A percentile compares a stretch with the other conserved stretches of the same genome.
Conservation (phyloP, 2,888 invertebrate species). For the Zootermopsis nevadensis region DNA sequence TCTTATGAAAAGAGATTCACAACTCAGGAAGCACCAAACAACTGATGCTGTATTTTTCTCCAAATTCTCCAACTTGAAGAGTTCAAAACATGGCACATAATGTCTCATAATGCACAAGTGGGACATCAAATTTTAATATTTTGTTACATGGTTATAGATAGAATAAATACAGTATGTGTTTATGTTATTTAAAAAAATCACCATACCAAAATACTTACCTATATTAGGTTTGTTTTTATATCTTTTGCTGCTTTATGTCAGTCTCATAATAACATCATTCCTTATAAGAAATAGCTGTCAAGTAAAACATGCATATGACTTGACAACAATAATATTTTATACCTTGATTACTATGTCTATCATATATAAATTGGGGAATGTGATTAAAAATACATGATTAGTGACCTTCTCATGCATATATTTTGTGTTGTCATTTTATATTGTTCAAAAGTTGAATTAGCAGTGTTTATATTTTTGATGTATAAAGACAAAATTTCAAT, state of each 20-base stretch:
- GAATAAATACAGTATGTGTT: not conserved
- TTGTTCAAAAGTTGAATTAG: no score
- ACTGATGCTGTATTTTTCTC: not conserved
- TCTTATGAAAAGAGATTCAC: not conserved
- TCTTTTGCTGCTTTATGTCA: not conserved
- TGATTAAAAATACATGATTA: not conserved
- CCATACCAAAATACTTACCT: constrained; percentile 34
- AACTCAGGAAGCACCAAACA: not conserved
- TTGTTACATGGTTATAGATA: not conserved
- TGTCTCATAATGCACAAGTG: not conserved
- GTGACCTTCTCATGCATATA: not conserved
- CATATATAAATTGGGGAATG: not conserved
- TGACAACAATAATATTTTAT: not conserved
- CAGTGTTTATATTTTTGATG: no score
- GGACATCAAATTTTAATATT: not conserved
- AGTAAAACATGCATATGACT: not conserved
- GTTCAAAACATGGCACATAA: not conserved
- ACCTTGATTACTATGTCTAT: not conserved
- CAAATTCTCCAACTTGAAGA: not conserved
- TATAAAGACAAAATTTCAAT: no score
- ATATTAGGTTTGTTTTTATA: not conserved
- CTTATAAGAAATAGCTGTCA: not conserved
- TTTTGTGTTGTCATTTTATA: no score
- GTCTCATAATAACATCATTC: not conserved
- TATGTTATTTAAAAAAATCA: constrained; percentile 32